Conservation (phyloP, 1,140 invertebrate genomes). For the Akabosia matsudoensis region DNA sequence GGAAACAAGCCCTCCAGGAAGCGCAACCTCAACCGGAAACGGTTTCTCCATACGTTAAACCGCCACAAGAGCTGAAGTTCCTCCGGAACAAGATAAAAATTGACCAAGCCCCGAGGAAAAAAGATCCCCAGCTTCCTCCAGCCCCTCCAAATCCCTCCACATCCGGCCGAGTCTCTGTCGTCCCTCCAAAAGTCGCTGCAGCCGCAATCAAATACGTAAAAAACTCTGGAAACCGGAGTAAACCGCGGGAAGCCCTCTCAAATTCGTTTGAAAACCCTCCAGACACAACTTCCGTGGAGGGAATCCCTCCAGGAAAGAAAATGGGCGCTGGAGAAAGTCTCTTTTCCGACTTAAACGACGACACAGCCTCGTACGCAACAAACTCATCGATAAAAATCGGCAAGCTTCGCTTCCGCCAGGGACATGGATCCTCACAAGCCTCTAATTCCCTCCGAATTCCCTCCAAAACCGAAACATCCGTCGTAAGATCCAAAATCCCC, state of each 20-base stretch:
- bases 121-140: no score
- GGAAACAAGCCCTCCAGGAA: no score
- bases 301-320: not conserved
- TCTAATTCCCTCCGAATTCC: not conserved
- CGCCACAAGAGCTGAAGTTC: not conserved
- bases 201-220: not conserved
- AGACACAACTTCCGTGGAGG: no score
- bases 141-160: no score
- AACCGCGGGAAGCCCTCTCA: no score
- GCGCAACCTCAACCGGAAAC: not conserved
- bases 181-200: not conserved
- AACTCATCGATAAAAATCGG: not conserved
- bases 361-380: not conserved
- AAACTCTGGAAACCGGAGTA: not conserved
- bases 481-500: not conserved
- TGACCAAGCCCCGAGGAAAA: not conserved
- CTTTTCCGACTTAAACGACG: not conserved
- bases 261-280: no score
- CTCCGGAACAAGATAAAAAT: not conserved
- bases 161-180: not conserved
- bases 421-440: no score
- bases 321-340: not conserved
- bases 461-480: not conserved
- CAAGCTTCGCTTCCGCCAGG: not conserved
- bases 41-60: not conserved